phyloP scores from a whole-genome alignment of 2,113 vertebrate species.

The Alouatta palliata region DNA sequence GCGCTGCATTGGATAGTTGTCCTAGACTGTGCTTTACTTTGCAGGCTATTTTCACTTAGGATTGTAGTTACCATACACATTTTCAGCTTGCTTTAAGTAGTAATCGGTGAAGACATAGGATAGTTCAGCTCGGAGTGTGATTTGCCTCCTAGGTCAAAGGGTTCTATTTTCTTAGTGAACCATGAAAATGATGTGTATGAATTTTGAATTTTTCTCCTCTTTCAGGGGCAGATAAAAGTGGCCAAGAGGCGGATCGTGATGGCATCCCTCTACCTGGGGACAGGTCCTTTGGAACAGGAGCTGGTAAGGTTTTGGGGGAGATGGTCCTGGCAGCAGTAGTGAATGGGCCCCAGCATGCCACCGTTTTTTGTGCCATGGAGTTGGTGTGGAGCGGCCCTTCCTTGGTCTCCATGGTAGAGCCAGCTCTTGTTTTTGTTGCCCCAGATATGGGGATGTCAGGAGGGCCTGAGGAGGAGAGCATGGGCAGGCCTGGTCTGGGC shows the following conservation, averaged over 20 bases:
- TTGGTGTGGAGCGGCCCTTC: neutral
- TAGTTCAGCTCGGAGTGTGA: rapidly evolving
- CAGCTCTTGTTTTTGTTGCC: neutral
- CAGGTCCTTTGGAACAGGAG: constrained; percentile 94
- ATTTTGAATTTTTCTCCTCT: constrained; percentile 30
- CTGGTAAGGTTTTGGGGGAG: constrained; percentile 87
- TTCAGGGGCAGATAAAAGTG: constrained; percentile 90
- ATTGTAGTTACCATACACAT: rapidly evolving
- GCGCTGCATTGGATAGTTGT: rapidly evolving
- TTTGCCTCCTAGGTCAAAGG: neutral
- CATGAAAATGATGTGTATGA: neutral
- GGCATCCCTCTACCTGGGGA: constrained; percentile 97
- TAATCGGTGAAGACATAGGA: neutral
- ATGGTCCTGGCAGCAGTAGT: neutral
- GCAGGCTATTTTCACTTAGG: neutral
- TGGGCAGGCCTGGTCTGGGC: too few species aligned
- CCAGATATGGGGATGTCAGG: neutral
- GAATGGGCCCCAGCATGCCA: rapidly evolving
- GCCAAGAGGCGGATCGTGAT: constrained; percentile 95
- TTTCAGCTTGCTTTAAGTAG: too few species aligned
- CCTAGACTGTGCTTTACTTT: neutral
- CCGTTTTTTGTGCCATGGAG: neutral
- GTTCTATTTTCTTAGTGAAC: neutral
- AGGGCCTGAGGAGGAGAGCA: rapidly evolving
- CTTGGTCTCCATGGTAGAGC: neutral